Conservation (phyloP, 1,140 invertebrate species). For the Globodera ellingtonae region DNA sequence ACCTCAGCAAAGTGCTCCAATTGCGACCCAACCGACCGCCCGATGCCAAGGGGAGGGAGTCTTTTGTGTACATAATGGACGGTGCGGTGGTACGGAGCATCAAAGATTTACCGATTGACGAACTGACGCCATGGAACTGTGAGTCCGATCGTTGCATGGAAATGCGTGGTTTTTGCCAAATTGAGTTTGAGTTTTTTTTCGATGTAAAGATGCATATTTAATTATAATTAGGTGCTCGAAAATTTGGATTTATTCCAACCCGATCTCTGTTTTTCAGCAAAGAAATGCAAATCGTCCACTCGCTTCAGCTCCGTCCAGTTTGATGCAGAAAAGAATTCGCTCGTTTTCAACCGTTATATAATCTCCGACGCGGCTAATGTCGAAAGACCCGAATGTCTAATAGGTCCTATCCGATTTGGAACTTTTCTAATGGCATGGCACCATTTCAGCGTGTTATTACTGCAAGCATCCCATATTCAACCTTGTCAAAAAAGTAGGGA, state of each 20-base stretch:
- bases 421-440: background rate
- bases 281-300: constrained; percentile 41
- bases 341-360: constrained; percentile 39
- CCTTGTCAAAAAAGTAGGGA: constrained; percentile 34
- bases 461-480: constrained; percentile 38
- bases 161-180: background rate
- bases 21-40: constrained; percentile 33
- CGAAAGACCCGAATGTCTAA: constrained; percentile 26
- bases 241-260: too few species aligned
- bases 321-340: constrained; percentile 15
- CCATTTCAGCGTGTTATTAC: constrained; percentile 33
- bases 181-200: background rate
- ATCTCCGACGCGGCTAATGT: constrained; percentile 33
- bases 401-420: background rate
- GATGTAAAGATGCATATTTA: background rate
- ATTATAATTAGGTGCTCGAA: background rate
- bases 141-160: background rate
- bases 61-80: constrained; percentile 38
- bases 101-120: constrained; percentile 39
- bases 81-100: constrained; percentile 29
- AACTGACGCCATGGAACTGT: constrained; percentile 42
- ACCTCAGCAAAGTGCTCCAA: constrained; percentile 28
- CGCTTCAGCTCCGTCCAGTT: constrained; percentile 32
- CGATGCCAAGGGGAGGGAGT: constrained; percentile 32
- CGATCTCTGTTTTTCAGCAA: constrained; percentile 13